Evolutionary conservation across 2,113 vertebrate genomes (phyloP).

Genomic region (Rhea pennata): DNA sequence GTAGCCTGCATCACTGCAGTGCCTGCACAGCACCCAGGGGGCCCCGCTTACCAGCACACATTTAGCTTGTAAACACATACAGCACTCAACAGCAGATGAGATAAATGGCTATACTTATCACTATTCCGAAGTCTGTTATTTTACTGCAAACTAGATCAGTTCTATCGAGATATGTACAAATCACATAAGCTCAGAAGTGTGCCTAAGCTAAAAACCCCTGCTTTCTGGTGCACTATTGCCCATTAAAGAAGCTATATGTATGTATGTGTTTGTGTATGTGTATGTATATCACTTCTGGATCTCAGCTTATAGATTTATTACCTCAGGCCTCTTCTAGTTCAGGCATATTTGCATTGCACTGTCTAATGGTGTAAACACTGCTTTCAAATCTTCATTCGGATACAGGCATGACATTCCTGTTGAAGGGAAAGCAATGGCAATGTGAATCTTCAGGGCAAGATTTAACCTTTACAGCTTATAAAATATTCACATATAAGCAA

Average conservation of each 20-base stretch:
- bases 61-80: neutral
- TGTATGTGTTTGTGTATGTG: too few species aligned
- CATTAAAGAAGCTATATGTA: neutral
- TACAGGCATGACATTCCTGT: neutral
- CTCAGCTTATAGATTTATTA: neutral
- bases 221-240: neutral
- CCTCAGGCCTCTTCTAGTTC: neutral
- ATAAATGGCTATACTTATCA: neutral
- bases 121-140: neutral
- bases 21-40: neutral
- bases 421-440: neutral
- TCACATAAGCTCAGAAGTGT: neutral
- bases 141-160: neutral
- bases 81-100: neutral
- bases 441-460: neutral
- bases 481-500: neutral
- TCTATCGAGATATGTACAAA: neutral
- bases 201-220: neutral
- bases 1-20: neutral
- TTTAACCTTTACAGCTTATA: neutral
- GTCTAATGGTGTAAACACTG: neutral
- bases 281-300: accelerated
- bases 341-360: neutral
- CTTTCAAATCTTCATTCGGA: neutral
- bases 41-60: accelerated